Base-by-base conservation (phyloP, 2,888 invertebrate species). In the Conops quadrifasciatus region DNA sequence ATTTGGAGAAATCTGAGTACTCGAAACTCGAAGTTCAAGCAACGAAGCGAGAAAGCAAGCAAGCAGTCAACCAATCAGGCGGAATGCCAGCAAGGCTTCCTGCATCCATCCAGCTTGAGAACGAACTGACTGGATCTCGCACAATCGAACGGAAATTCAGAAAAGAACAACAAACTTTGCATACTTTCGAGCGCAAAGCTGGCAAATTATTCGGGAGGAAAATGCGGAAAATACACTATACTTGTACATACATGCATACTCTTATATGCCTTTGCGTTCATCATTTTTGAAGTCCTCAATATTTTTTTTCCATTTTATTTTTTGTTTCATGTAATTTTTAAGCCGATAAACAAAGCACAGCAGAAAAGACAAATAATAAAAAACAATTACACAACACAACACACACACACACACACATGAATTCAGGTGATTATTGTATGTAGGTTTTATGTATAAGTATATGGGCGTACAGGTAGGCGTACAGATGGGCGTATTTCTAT, bases 221-320 rank as follows among this genome's bases (percentile, higher is more conserved):
- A 47, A 26, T 16, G 11, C 47, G 24, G 56, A 60, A 67, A 28
- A 67, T n/a, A 24, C 36, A 4, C 4, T 36, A 36, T 7, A 4
- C 36, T 7, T 36, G 4, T 36, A 36, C 9, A 36, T 36, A 36
- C 9, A 36, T 36, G 9, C n/a, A 9, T 36, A 36, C 5, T 36
- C 36, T 36, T 36, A 36, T 36, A 36, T 36, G 9, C 36, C 4
- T 36, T 45, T 28, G 4, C 59, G 67, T 59, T 59, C 28, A 45
- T 67, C 53, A 59, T 59, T 67, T 67, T 67, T 67, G 67, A 67
- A 58, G 67, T 67, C 67, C 59, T 67, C 59, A 59, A 67, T 67
- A 59, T 19, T 59, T 47, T 63, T 63, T 49, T 24, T 68, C 49
- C 60, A 26, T 60, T 68, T 60, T 51, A 65, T 60, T n/a, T n/a